Evolutionary conservation across 1,140 invertebrate genomes (phyloP).

Genomic region (Bombus terrestris): DNA sequence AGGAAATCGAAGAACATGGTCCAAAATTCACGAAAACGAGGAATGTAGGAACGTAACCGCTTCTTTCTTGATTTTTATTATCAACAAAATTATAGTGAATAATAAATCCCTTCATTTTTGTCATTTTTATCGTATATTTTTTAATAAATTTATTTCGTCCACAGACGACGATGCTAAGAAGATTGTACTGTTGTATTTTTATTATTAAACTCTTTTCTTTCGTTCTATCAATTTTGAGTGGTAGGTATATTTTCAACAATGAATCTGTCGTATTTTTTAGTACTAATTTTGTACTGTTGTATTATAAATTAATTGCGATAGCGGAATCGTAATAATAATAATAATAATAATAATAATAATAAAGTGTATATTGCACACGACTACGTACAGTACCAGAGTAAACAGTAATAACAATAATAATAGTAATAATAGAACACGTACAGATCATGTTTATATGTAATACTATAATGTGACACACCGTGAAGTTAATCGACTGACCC

Average conservation of each 20-base stretch:
- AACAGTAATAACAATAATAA: background rate
- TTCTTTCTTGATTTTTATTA: background rate
- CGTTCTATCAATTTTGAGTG: background rate
- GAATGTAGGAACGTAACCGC: background rate
- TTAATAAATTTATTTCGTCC: no score
- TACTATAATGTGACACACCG: background rate
- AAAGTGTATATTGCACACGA: background rate
- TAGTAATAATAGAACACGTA: background rate
- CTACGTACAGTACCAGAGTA: no score
- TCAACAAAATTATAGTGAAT: background rate
- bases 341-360: background rate
- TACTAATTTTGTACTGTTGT: background rate
- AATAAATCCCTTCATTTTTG: background rate
- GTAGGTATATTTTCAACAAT: background rate
- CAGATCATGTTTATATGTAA: no score
- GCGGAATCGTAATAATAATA: background rate
- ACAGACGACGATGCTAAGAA: no score
- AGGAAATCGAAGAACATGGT: background rate
- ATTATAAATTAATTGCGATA: background rate
- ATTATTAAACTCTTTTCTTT: background rate
- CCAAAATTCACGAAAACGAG: background rate
- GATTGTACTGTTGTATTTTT: no score
- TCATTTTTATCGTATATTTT: no score
- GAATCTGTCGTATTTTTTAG: no score
- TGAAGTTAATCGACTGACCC: background rate